phyloP scores from a whole-genome alignment of 1,140 invertebrate genomes.

The Idris sp. region DNA sequence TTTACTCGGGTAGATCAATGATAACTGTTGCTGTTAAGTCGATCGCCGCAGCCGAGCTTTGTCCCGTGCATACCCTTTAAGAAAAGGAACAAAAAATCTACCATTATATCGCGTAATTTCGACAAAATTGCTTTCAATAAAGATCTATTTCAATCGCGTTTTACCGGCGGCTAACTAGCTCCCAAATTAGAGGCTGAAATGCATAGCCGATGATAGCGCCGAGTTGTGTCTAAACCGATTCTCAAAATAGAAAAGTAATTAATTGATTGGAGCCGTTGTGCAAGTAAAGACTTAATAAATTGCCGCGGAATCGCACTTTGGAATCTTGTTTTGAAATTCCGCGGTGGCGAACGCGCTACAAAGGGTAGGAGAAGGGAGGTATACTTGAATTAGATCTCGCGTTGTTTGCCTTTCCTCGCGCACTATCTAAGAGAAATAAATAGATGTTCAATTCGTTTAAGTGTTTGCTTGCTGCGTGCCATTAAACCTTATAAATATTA shows the following conservation, averaged over 20 bases:
- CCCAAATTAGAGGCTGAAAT: slow-evolving; percentile 28
- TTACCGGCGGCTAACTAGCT: slow-evolving; percentile 26
- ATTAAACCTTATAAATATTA: no score
- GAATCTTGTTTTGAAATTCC: slow-evolving; percentile 43
- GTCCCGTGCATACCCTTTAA: slow-evolving; percentile 6
- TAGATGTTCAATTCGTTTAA: no score
- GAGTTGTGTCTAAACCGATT: slow-evolving; percentile 41
- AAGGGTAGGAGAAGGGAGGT: no score
- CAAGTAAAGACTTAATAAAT: slow-evolving; percentile 49
- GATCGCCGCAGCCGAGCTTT: slow-evolving; percentile 26
- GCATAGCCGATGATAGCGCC: slow-evolving; percentile 23
- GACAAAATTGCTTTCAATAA: slow-evolving; percentile 26
- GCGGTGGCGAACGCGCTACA: slow-evolving; percentile 13
- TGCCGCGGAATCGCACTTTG: slow-evolving; percentile 24
- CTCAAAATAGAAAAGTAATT: slow-evolving; percentile 58
- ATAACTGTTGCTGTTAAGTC: slow-evolving; percentile 40
- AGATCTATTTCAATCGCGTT: slow-evolving; percentile 37
- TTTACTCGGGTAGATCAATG: slow-evolving; percentile 39
- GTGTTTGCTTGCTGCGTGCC: no score
- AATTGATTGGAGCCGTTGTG: slow-evolving; percentile 41
- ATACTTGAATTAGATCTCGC: slow-evolving; percentile 32
- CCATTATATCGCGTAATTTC: slow-evolving; percentile 40
- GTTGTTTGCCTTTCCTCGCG: background rate
- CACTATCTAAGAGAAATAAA: slow-evolving; percentile 10
- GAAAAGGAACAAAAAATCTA: slow-evolving; percentile 9